These are phyloP conservation scores for Thymelicus sylvestris DNA, from an alignment of 2,888 invertebrate genomes.

Conservation along the genomic window DNA sequence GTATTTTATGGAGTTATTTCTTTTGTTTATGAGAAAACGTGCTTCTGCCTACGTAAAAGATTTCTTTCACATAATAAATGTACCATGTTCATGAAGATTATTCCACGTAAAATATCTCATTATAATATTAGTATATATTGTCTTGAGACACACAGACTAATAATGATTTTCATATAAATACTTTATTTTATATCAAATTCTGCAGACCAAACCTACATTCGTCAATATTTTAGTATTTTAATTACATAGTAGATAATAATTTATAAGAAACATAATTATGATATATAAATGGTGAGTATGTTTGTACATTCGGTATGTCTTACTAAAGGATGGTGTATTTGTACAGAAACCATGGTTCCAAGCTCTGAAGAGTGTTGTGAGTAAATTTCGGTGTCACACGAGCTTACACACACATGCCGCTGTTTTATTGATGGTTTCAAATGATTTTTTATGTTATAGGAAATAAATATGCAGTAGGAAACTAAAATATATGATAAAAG, in stretches of 20 bases:
- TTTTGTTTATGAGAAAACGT: no score
- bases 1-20: no score
- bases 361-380: conserved; percentile 80
- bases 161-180: not conserved
- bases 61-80: no score
- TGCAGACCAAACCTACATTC: no score
- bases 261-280: no score
- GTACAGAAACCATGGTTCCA: conserved; percentile 82
- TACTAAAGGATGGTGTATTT: conserved; percentile 34
- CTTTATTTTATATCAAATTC: not conserved
- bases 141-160: not conserved
- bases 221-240: not conserved
- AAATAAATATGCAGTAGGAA: no score
- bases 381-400: conserved; percentile 52
- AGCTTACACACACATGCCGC: conserved; percentile 26
- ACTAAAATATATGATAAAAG: no score
- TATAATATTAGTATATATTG: no score
- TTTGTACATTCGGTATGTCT: conserved; percentile 1
- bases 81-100: no score
- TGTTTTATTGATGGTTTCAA: conserved; percentile 13
- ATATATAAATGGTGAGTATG: not conserved
- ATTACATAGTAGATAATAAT: not conserved
- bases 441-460: not conserved
- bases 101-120: no score
- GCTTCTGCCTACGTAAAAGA: no score